Evolutionary conservation across 1,140 invertebrate genomes (phyloP).

Genomic region (Zophobas atratus): DNA sequence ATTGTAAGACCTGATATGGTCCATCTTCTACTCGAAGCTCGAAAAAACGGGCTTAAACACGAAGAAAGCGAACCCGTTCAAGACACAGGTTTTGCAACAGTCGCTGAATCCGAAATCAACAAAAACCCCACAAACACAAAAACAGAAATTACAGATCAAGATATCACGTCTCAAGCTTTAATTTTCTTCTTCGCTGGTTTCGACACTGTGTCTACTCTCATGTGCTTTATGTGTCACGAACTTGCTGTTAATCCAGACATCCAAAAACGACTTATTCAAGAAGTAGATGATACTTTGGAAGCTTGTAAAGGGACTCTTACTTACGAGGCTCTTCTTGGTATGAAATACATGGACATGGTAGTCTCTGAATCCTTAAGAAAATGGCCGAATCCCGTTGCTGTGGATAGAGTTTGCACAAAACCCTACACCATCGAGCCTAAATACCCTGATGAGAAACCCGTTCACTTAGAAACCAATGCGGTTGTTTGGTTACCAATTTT

Average conservation of each 20-base stretch:
- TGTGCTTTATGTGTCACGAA: conserved; percentile 65
- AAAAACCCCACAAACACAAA: conserved; percentile 48
- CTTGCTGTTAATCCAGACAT: conserved; percentile 72
- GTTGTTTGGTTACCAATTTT: conserved; percentile 61
- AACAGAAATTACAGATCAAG: conserved; percentile 53
- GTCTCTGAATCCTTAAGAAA: conserved; percentile 47
- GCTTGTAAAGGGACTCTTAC: conserved; percentile 52
- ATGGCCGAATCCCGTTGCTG: conserved; percentile 56
- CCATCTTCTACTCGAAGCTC: conserved; percentile 59
- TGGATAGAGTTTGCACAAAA: conserved; percentile 21
- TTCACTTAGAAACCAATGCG: conserved; percentile 58
- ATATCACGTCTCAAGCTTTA: conserved; percentile 70
- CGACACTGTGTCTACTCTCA: conserved; percentile 70
- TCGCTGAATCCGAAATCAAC: conserved; percentile 64
- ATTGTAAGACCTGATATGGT: conserved; percentile 61
- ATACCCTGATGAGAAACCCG: conserved; percentile 25
- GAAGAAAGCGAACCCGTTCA: conserved; percentile 58
- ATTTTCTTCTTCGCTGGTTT: conserved; percentile 78
- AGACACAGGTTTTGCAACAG: conserved; percentile 69
- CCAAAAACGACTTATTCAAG: conserved; percentile 66
- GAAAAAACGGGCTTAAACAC: conserved; percentile 48
- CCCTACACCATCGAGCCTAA: conserved; percentile 54
- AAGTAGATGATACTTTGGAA: conserved; percentile 58
- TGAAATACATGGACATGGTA: conserved; percentile 64
- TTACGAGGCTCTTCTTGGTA: conserved; percentile 57